Conservation (phyloP, 2,113 vertebrate species). For the Dromas ardeola region DNA sequence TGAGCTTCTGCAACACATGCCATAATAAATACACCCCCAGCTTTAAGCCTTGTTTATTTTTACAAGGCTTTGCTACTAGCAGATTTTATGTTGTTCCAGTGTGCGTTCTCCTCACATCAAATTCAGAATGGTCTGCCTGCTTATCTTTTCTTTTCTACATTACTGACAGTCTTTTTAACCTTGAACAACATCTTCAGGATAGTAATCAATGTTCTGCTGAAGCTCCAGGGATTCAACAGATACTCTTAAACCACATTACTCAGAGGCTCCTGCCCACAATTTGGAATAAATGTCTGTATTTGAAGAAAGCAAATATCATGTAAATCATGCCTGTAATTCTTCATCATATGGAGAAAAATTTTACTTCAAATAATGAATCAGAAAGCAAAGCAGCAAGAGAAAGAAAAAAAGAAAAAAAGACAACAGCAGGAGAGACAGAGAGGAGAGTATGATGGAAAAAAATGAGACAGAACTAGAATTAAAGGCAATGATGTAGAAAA, state of each 20-base stretch:
- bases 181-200: background rate
- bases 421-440: background rate
- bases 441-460: background rate
- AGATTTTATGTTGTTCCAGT: background rate
- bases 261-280: background rate
- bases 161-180: background rate
- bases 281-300: background rate
- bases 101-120: background rate
- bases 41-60: background rate
- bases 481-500: constrained; percentile 50
- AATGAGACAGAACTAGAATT: constrained; percentile 25
- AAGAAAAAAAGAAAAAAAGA: background rate
- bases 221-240: background rate
- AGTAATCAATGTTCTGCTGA: background rate
- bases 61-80: background rate
- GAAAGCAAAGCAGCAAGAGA: background rate
- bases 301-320: background rate
- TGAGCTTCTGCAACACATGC: background rate
- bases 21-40: background rate
- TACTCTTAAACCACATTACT: background rate
- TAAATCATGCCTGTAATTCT: background rate
- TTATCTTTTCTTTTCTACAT: background rate
- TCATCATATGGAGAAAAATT: background rate
- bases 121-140: background rate
- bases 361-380: background rate